These are phyloP conservation scores for Agriopis marginaria DNA, from an alignment of 2,888 invertebrate species.

Conservation along the genomic window DNA sequence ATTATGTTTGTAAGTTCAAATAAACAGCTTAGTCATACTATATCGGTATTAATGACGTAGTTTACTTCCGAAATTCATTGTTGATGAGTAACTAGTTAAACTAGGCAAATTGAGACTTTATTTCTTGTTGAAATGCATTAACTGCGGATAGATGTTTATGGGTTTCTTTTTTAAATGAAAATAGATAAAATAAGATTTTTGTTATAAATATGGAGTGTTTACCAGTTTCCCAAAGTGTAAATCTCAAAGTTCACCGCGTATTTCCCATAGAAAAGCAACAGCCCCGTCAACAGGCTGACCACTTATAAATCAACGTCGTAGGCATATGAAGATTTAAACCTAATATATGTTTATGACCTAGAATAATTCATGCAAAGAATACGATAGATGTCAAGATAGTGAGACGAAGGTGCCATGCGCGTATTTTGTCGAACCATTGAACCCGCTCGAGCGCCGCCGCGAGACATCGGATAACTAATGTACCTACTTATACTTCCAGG, in stretches of 20 bases:
- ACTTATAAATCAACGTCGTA: constrained; percentile 36
- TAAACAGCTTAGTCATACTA: constrained; percentile 17
- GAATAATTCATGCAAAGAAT: constrained; percentile 46
- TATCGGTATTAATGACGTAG: constrained; percentile 6
- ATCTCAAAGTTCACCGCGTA: constrained; percentile 12
- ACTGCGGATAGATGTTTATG: neutral
- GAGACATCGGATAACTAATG: constrained; percentile 13
- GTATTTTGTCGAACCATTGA: constrained; percentile 56
- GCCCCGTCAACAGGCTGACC: constrained; percentile 23
- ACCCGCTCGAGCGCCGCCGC: constrained; percentile 45
- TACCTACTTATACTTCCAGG: constrained; percentile 13
- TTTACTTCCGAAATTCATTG: constrained; percentile 17
- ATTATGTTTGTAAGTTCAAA: neutral
- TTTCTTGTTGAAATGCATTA: neutral
- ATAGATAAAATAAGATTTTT: neutral
- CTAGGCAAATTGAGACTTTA: neutral
- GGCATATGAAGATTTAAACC: constrained; percentile 30
- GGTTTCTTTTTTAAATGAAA: neutral
- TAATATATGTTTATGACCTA: constrained; percentile 41
- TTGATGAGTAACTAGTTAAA: constrained; percentile 1
- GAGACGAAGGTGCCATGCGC: constrained; percentile 51
- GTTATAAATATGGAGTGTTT: constrained; percentile 31
- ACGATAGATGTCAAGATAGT: constrained; percentile 41
- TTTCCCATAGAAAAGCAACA: constrained; percentile 20
- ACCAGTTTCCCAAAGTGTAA: constrained; percentile 12